phyloP scores from a whole-genome alignment of 1,140 invertebrate species.

The Halyomorpha halys region DNA sequence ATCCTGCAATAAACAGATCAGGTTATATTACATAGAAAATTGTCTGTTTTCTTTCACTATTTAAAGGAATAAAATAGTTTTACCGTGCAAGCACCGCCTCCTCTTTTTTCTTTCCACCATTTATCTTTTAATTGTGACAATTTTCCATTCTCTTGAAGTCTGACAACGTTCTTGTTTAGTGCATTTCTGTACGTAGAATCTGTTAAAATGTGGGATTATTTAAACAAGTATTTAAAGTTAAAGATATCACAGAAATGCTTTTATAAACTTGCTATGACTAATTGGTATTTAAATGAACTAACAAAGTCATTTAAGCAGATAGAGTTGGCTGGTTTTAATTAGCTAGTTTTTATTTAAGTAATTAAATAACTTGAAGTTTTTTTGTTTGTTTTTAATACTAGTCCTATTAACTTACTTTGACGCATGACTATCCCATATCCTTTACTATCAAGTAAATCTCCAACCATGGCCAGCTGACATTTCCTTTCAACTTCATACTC shows the following conservation, averaged over 20 bases:
- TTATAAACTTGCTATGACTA: neutral
- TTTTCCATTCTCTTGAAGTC: constrained; percentile 29
- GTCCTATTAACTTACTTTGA: constrained; percentile 51
- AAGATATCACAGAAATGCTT: neutral
- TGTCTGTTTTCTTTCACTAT: neutral
- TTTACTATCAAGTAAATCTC: constrained; percentile 70
- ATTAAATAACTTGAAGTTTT: neutral
- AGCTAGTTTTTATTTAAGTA: too few species aligned
- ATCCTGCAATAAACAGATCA: neutral
- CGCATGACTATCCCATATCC: constrained; percentile 80
- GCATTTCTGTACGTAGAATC: constrained; percentile 45
- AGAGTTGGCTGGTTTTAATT: neutral
- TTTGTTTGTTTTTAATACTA: too few species aligned
- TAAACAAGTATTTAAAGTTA: neutral
- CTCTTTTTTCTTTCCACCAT: constrained; percentile 77
- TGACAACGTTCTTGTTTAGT: constrained; percentile 27
- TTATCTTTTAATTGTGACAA: constrained; percentile 62
- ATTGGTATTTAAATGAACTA: too few species aligned
- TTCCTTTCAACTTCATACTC: constrained; percentile 69
- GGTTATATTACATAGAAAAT: neutral
- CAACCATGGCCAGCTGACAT: constrained; percentile 70
- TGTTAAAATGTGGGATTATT: constrained; percentile 39
- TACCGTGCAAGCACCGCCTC: constrained; percentile 60
- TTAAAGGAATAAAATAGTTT: constrained; percentile 19
- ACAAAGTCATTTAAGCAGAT: too few species aligned